phyloP scores from a whole-genome alignment of 2,888 invertebrate genomes.

The Troides helena region DNA sequence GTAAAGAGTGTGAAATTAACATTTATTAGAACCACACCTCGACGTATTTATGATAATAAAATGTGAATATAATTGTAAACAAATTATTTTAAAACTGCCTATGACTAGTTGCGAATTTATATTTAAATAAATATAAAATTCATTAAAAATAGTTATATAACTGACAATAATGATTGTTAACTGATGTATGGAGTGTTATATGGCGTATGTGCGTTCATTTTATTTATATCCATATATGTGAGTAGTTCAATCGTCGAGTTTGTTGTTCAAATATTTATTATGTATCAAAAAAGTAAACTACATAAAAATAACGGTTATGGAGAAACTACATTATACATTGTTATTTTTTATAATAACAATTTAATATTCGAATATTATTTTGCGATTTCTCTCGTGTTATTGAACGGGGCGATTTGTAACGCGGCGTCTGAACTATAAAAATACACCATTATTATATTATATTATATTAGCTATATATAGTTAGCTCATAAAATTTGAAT shows the following conservation, averaged over 20 bases:
- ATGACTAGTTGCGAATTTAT: constrained; percentile 79
- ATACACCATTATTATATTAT: constrained; percentile 66
- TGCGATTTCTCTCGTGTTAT: constrained; percentile 2
- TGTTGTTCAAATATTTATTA: constrained; percentile 8
- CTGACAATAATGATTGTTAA: constrained; percentile 81
- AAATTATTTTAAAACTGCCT: constrained; percentile 78
- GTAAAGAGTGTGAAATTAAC: constrained; percentile 1
- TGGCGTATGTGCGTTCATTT: constrained; percentile 69
- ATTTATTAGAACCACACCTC: constrained; percentile 49
- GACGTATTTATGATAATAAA: constrained; percentile 51
- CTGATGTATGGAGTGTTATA: constrained; percentile 78
- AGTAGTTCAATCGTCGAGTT: constrained; percentile 65
- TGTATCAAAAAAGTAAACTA: not conserved
- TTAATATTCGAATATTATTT: not conserved
- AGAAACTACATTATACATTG: too few relatives aligned
- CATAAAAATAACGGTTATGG: not conserved
- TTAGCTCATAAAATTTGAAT: constrained; percentile 64
- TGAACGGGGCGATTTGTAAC: constrained; percentile 32
- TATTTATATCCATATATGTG: constrained; percentile 58
- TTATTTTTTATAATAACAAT: too few relatives aligned
- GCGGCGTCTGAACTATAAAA: constrained; percentile 69
- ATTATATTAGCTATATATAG: constrained; percentile 49
- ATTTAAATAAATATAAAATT: constrained; percentile 76
- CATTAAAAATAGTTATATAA: constrained; percentile 79
- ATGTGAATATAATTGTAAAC: constrained; percentile 60